These are phyloP conservation scores for Danio albolineatus DNA, from an alignment of 2,797 vertebrate genomes.

Conservation along the genomic window DNA sequence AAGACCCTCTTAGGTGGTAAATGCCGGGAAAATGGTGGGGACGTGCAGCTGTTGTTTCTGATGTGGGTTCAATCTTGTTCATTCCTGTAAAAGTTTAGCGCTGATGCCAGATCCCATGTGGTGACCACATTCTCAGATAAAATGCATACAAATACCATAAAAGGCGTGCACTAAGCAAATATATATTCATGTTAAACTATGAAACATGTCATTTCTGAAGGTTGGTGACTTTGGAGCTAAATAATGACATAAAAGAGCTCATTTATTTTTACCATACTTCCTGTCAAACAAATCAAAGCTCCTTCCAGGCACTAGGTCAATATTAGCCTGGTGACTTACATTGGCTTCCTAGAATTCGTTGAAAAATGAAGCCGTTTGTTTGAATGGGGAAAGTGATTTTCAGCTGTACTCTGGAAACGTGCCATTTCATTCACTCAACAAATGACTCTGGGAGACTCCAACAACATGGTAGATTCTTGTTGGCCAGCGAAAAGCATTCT, in stretches of 20 bases:
- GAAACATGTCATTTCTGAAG: background rate
- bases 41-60: slow-evolving; percentile 39
- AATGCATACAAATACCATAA: background rate
- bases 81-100: slow-evolving; percentile 21
- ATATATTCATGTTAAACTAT: background rate
- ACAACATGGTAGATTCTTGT: background rate
- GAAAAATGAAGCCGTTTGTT: background rate
- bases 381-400: background rate
- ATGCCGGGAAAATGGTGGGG: background rate
- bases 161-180: background rate
- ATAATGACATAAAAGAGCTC: background rate
- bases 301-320: slow-evolving; percentile 4
- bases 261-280: slow-evolving; percentile 11
- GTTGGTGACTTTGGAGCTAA: background rate
- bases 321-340: slow-evolving; percentile 12
- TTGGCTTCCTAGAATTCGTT: background rate
- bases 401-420: background rate
- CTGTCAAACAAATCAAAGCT: slow-evolving; percentile 27
- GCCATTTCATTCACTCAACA: slow-evolving; percentile 20
- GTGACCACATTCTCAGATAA: slow-evolving; percentile 31
- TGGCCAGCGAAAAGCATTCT: background rate
- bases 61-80: slow-evolving; percentile 16
- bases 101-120: slow-evolving; percentile 18
- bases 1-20: slow-evolving; percentile 22
- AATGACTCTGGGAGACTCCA: background rate